Conservation (phyloP, 2,888 invertebrate species). For the Drosophila ustulata region DNA sequence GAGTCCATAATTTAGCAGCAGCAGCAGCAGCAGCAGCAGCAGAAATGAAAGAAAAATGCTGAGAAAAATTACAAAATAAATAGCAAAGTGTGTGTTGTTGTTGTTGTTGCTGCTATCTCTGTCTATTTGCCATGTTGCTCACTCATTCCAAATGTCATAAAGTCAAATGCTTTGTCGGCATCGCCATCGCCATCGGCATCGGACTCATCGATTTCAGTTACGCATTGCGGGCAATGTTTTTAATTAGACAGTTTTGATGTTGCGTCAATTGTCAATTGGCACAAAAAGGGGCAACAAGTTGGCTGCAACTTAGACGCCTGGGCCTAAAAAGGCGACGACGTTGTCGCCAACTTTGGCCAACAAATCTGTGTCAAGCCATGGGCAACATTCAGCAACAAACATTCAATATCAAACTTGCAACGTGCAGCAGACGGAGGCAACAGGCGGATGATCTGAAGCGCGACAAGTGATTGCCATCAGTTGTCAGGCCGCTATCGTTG, state of each 20-base stretch:
- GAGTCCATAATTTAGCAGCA: constrained; percentile 77
- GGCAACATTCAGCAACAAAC: constrained; percentile 61
- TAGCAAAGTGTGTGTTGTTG: constrained; percentile 47
- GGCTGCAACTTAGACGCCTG: constrained; percentile 70
- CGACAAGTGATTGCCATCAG: constrained; percentile 80
- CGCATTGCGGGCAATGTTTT: constrained; percentile 78
- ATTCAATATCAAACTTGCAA: constrained; percentile 57
- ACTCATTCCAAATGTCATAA: constrained; percentile 71
- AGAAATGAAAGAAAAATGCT: constrained; percentile 39
- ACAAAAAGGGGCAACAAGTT: constrained; percentile 59
- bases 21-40: constrained; percentile 25
- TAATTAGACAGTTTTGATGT: constrained; percentile 80
- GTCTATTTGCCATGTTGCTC: constrained; percentile 25
- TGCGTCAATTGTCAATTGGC: constrained; percentile 80
- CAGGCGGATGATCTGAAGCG: constrained; percentile 78
- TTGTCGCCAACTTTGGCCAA: constrained; percentile 78
- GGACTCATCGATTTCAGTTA: constrained; percentile 69
- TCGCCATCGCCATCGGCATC: constrained; percentile 50
- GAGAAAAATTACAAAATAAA: constrained; percentile 79
- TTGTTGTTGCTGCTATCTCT: background rate
- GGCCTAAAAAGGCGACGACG: constrained; percentile 78
- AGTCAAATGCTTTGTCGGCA: constrained; percentile 79
- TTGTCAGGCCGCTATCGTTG: constrained; percentile 80
- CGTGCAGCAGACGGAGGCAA: constrained; percentile 54
- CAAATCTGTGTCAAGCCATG: constrained; percentile 79